Base-by-base conservation (phyloP, 1,140 invertebrate species). In the Heliconius congener region DNA sequence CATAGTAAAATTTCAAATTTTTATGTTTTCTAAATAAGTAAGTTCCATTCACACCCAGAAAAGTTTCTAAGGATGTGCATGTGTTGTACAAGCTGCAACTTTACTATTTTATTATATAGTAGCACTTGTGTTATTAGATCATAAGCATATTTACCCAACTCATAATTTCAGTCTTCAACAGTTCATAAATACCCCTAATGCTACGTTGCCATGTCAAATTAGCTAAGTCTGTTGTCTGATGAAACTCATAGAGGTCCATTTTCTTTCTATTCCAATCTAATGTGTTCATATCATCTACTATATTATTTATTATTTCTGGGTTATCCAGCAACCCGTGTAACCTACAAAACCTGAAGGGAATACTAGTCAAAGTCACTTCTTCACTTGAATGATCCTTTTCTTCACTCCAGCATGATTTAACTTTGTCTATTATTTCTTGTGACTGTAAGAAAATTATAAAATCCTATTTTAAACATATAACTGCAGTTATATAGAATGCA, bases 181-280 rank as follows among this genome's bases (percentile, higher is more conserved):
- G 90, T 82, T 96, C 89, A 84, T 95, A 95, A 52, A 96, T 91
- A 34, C 89, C 85, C 82, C 91, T 91, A 52, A 96, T 94, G 84
- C 95, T 93, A 66, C 95, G 83, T n/a, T 93, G 95, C 85, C 94
- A 95, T 46, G 95, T 91, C 30, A 96, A 85, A 76, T 95, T 95
- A 9, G 94, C 95, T 30, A 97, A 89, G 85, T 97, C 97, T 16
- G 93, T 93, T 5, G 96, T 96, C 87, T 97, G 96, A 79, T 96
- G 96, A 87, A 97, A 97, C 88, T 97, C 96, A 86, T 97, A 97
- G 1, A 97, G 88, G 83, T 97, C 97, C 94, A 96, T 96, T 79
- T 95, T 96, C 78, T 96, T 95, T 46, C 95, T 92, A 39, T 95
- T 95, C 95, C 96, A 96, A 46, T 96, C 94, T n/a, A 96, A 84